These are phyloP conservation scores for Rhombomys opimus DNA, from an alignment of 2,113 vertebrate species.

Conservation along the genomic window DNA sequence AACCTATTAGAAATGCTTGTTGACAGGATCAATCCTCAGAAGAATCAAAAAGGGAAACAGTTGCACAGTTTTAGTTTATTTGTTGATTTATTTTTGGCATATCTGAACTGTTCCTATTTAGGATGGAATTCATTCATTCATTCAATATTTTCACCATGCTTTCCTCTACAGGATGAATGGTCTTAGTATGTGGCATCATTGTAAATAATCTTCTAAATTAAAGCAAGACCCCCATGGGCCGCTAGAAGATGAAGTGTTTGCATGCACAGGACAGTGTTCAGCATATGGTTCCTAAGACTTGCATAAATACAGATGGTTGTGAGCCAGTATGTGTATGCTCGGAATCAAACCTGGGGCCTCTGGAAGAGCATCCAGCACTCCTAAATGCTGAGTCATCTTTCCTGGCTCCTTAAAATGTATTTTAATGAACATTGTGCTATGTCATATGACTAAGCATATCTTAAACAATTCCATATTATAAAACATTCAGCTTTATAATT, in stretches of 20 bases:
- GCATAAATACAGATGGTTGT: slow-evolving; percentile 25
- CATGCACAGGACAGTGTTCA: slow-evolving; percentile 25
- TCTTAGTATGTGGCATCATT: slow-evolving; percentile 26
- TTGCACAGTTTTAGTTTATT: background rate
- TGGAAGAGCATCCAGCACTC: background rate
- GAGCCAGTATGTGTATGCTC: background rate
- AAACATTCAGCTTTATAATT: background rate
- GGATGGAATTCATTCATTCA: background rate
- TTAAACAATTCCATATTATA: background rate
- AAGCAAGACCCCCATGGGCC: background rate
- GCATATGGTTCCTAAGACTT: slow-evolving; percentile 51
- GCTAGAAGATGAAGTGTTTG: slow-evolving; percentile 43
- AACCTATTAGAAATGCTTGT: background rate
- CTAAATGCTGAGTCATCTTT: background rate
- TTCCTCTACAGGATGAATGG: slow-evolving; percentile 31
- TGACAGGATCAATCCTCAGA: background rate
- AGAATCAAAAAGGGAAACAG: slow-evolving; percentile 28
- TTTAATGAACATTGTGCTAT: background rate
- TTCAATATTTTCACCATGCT: background rate
- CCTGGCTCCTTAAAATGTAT: background rate
- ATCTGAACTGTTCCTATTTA: background rate
- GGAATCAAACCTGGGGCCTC: background rate
- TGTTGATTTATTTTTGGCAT: background rate
- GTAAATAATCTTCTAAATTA: slow-evolving; percentile 37
- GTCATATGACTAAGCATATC: background rate